Conservation (phyloP, 2,797 vertebrate species). For the Acipenser oxyrinchus region DNA sequence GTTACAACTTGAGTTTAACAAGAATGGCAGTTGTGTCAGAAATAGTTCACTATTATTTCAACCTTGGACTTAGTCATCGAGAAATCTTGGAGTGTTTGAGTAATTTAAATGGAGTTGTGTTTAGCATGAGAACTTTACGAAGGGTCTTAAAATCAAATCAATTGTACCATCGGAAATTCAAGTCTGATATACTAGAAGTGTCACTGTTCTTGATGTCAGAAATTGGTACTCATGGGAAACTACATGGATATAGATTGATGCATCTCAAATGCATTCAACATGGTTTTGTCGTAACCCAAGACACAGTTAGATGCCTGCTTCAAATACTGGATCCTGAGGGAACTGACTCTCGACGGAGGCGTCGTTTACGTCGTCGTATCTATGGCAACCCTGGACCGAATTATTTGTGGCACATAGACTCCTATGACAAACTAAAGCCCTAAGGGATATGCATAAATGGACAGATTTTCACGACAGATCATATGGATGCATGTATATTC, state of each 20-base stretch:
- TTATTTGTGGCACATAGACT: conserved; percentile 23
- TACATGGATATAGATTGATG: conserved; percentile 18
- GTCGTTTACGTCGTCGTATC: conserved; percentile 8
- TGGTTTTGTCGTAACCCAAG: conserved; percentile 18
- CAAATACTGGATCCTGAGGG: conserved; percentile 13
- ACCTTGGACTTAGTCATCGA: neutral
- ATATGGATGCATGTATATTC: conserved; percentile 24
- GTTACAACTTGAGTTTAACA: no score
- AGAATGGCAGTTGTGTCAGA: no score
- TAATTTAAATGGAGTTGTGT: conserved; percentile 11
- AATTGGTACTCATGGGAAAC: conserved; percentile 3
- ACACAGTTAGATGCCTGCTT: conserved; percentile 15
- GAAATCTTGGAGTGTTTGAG: conserved; percentile 8
- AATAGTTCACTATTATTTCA: no score
- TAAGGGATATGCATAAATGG: conserved; percentile 20
- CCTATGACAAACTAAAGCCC: conserved; percentile 17
- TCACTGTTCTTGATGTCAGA: conserved; percentile 8
- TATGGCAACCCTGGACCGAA: conserved; percentile 14
- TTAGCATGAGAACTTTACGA: neutral
- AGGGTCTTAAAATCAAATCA: conserved; percentile 9
- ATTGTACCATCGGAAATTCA: conserved; percentile 11
- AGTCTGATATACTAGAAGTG: conserved; percentile 17
- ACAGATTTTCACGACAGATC: conserved; percentile 21
- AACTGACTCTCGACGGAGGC: conserved; percentile 17
- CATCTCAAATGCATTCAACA: conserved; percentile 22